phyloP scores from a whole-genome alignment of 1,140 invertebrate genomes.

The Heliconius melpomene region DNA sequence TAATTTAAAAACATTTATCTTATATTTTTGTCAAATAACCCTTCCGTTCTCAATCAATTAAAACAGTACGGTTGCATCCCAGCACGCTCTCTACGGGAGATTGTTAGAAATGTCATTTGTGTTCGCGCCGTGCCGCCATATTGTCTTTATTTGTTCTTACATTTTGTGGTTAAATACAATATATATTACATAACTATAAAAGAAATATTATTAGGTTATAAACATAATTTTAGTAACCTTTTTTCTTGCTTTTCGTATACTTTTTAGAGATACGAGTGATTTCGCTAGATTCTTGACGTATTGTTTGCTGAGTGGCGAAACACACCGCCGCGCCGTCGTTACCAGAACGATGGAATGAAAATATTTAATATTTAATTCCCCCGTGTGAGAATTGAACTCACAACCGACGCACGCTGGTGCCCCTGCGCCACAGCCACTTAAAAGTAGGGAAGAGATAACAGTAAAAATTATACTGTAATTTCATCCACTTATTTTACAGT shows the following conservation, averaged over 20 bases:
- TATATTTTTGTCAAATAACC: background rate
- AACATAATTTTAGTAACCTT: no score
- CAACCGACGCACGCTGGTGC: no score
- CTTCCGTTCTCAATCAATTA: background rate
- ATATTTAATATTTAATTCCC: no score
- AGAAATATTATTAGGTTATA: no score
- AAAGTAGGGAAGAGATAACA: background rate
- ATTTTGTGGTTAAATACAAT: background rate
- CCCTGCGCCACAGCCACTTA: no score
- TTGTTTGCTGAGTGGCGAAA: no score
- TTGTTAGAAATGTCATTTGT: slow-evolving; percentile 14
- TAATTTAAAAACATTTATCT: background rate
- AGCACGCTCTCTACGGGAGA: slow-evolving; percentile 5
- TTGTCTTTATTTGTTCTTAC: background rate
- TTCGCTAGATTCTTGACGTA: no score
- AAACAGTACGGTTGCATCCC: slow-evolving; percentile 5
- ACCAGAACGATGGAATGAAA: no score
- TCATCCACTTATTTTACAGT: background rate
- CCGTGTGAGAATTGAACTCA: no score
- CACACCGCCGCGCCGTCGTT: no score
- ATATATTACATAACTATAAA: background rate
- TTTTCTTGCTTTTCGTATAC: no score
- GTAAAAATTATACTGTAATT: background rate
- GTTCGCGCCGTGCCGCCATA: slow-evolving; percentile 2
- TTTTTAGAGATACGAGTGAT: no score